Base-by-base conservation (phyloP, 2,113 vertebrate genomes). In the Mustela lutreola region DNA sequence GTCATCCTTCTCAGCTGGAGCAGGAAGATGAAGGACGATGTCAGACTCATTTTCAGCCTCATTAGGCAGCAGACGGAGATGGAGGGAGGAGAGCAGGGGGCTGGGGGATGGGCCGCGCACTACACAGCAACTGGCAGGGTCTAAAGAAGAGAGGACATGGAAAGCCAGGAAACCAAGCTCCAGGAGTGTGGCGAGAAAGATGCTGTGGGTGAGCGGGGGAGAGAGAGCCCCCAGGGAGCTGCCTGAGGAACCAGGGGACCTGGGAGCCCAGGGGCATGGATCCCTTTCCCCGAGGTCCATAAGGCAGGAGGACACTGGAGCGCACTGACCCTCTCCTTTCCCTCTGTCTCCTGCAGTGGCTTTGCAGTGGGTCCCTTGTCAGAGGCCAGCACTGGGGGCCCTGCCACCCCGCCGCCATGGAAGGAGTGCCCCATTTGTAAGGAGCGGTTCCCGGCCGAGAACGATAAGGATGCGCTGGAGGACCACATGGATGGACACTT, bases 341-440 rank as follows among this genome's bases (percentile, higher is more conserved):
- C 73, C 42, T 83, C 45, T 28, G 45, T 97, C 78, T 97, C 89
- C 36, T 63, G 22, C 75, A 98, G 98, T 79, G 98, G 98, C 75
- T 97, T 98, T 93, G 91, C 98, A 22, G 97, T 86, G 76, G 96
- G 94, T 48, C 78, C 98, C 45, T 82, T 98, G 67, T 92, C 97
- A 11, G 98, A 98, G 56, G 63, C 97, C 63, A 95, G 97, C 91
- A 58, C 97, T 11, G 96, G 96, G 60, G 97, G 88, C 48, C 95
- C 96, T 60, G 97, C 96, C 65, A 96, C 84, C 7, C 97, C 98
- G 0, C 90, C 97, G 0, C 90, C 97, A 0, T 98, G 98, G 98
- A 98, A 98, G 91, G 98, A 98, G 70, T 98, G 98, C 89, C 97
- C 98, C 56, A 96, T 98, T 70, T 98, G 98, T 93, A 98, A 98